These are phyloP conservation scores for Eulemur rufifrons DNA, from an alignment of 2,113 vertebrate genomes.

Conservation along the genomic window DNA sequence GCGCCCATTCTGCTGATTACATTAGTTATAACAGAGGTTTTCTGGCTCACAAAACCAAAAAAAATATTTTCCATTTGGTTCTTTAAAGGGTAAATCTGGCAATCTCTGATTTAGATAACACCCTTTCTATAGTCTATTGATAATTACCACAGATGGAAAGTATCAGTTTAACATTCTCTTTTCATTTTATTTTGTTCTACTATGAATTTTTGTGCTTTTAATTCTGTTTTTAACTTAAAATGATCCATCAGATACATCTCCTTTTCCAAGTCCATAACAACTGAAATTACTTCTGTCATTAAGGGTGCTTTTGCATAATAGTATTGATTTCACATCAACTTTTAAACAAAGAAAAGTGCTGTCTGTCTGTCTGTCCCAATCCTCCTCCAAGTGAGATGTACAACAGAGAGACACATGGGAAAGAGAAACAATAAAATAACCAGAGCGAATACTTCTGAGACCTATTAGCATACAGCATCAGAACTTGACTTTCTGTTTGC, in stretches of 20 bases:
- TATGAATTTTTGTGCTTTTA: neutral
- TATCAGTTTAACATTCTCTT: neutral
- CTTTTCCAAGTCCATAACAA: neutral
- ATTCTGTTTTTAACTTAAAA: constrained; percentile 27
- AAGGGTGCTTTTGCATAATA: constrained; percentile 9
- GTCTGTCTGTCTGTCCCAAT: constrained; percentile 22
- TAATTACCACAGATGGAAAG: neutral
- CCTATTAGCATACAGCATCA: constrained; percentile 62
- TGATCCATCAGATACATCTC: neutral
- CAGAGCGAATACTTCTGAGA: constrained; percentile 32
- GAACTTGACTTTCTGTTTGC: constrained; percentile 69
- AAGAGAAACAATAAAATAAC: constrained; percentile 63
- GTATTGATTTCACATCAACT: constrained; percentile 24
- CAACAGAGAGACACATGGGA: constrained; percentile 1
- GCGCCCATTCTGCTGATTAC: neutral
- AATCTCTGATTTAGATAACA: neutral
- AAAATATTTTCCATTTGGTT: neutral
- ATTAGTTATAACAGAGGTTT: neutral
- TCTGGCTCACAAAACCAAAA: neutral
- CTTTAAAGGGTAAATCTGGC: neutral
- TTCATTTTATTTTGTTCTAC: neutral
- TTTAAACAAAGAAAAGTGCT: constrained; percentile 35
- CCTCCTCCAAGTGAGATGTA: neutral
- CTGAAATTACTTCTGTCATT: constrained; percentile 1
- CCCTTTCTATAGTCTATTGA: neutral